Evolutionary conservation across 2,113 vertebrate genomes (phyloP), one percentile per base, ranked within the genome.

Genomic region (Rhineura floridana): DNA sequence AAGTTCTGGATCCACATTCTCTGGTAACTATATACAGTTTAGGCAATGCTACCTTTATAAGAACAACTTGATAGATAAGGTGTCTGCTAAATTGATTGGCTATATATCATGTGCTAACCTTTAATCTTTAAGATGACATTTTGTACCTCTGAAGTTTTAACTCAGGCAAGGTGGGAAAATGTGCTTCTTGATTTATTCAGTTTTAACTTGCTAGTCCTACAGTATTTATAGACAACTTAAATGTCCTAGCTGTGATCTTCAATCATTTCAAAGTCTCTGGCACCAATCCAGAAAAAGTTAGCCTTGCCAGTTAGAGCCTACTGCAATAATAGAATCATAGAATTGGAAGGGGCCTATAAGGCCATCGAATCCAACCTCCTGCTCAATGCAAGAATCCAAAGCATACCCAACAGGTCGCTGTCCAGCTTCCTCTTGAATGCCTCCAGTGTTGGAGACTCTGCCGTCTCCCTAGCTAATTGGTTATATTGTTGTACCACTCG

Each of bases 101-200:
- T 80, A 55, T 87, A 70, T 59, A 87, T 81, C 77, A 81, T 80
- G 46, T 59, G 62, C 65, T 70, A 80, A 44, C 77, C 77, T 87
- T 80, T 72, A 52, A 87, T 87, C 65, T 70, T 81, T 50, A 81
- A 87, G 48, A 81, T 81, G 77, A 55, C 77, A 81, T 80, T 80
- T 87, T 87, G 63, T 55, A 44, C 63, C 85, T 70, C 23, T 69
- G 75, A 42, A 87, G 77, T 36, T 21, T 87, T 87, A 80, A 63
- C 65, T 44, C 48, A 72, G 76, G 67, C 80, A 72, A 39, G n/a
- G 85, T 72, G 85, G 48, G 50, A 55, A 81, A 87, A 80, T 80
- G 85, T 44, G 15, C 63, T 78, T 79, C 12, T 87, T 87, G 77
- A 42, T 80, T 87, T 87, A 70, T 87, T 80, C 48, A 69, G 30